Evolutionary conservation across 2,113 vertebrate genomes (phyloP).

Genomic region (Chaetops frenatus): DNA sequence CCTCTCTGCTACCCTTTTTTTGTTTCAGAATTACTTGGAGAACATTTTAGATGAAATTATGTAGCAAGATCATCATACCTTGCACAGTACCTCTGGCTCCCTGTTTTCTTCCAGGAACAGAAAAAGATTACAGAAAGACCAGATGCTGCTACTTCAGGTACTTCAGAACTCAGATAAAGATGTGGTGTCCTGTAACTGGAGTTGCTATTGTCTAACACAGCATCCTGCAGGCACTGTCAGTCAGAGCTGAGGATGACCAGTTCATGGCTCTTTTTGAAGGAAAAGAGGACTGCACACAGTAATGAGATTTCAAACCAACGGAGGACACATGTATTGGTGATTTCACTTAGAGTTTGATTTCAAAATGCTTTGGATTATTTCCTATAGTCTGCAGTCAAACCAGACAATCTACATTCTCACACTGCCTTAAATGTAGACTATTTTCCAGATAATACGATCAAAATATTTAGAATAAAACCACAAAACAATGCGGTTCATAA

Average conservation of each 20-base stretch:
- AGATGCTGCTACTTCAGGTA: neutral
- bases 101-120: neutral
- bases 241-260: neutral
- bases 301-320: neutral
- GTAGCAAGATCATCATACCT: neutral
- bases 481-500: neutral
- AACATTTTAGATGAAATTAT: neutral
- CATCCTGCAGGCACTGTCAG: neutral
- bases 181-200: neutral
- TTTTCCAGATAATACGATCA: neutral
- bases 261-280: neutral
- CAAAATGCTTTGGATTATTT: neutral
- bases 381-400: neutral
- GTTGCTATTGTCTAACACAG: neutral
- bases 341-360: neutral
- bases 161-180: neutral
- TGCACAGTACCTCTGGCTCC: neutral
- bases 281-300: neutral
- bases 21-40: neutral
- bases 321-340: neutral
- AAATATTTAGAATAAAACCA: neutral
- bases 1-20: fast-evolving
- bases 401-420: neutral
- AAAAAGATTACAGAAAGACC: neutral
- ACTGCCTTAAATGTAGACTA: neutral